These are phyloP conservation scores for Cecidostiba fungosa DNA, from an alignment of 2,888 invertebrate genomes.

Conservation along the genomic window DNA sequence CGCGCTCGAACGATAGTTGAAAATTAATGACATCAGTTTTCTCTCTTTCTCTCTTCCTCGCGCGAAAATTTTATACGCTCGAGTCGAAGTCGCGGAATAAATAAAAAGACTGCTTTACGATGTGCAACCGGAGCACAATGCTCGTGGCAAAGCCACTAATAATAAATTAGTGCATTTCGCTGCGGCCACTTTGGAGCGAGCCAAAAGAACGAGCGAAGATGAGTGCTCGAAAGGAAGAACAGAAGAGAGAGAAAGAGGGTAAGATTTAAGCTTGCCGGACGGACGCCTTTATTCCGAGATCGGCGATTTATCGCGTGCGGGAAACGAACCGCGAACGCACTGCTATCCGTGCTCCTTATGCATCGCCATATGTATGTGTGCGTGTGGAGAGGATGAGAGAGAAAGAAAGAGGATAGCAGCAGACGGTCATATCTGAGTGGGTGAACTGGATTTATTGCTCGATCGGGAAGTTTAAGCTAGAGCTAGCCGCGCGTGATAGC, in stretches of 20 bases:
- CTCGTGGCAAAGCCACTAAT: neutral
- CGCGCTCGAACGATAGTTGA: neutral
- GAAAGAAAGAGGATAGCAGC: conserved; percentile 23
- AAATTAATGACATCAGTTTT: neutral
- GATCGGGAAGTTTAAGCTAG: conserved; percentile 35
- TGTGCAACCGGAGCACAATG: neutral
- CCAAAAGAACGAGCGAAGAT: neutral
- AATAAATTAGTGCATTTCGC: conserved; percentile 39
- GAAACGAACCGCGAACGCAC: conserved; percentile 37
- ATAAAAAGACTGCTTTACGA: neutral
- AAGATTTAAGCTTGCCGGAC: conserved; percentile 54
- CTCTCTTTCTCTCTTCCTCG: too few species aligned
- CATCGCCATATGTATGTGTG: neutral
- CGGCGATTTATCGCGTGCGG: conserved; percentile 47
- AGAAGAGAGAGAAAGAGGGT: neutral
- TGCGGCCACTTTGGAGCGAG: neutral
- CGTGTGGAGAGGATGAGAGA: neutral
- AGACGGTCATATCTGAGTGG: conserved; percentile 47
- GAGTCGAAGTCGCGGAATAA: neutral
- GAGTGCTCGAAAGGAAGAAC: neutral
- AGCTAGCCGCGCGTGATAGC: neutral
- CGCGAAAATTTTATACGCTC: neutral
- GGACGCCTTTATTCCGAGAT: conserved; percentile 47
- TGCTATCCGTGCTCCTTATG: neutral
- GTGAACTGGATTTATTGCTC: conserved; percentile 37